Conservation (phyloP, 2,888 invertebrate species). For the Drosophila multiciliata region DNA sequence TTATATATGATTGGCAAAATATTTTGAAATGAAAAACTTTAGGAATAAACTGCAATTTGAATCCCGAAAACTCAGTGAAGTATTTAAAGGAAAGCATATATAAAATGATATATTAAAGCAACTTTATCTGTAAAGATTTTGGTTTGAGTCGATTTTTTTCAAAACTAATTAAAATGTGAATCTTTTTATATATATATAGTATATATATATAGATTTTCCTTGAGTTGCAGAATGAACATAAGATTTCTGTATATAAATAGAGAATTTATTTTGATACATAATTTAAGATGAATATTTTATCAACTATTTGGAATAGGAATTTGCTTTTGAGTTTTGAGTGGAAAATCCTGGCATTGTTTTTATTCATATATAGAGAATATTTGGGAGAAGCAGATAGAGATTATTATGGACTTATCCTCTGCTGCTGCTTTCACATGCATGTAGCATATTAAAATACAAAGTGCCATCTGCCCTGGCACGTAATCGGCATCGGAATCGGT, state of each 20-base stretch:
- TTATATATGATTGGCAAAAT: background rate
- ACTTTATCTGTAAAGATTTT: background rate
- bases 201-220: background rate
- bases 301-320: background rate
- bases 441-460: slow-evolving; percentile 64
- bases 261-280: background rate
- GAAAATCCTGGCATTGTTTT: slow-evolving; percentile 2
- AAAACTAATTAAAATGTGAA: background rate
- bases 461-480: slow-evolving; percentile 53
- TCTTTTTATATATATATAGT: background rate
- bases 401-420: slow-evolving; percentile 14
- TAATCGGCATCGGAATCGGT: slow-evolving; percentile 35
- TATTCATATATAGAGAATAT: background rate
- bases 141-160: background rate
- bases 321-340: background rate
- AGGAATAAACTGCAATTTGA: background rate
- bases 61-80: background rate
- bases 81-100: background rate
- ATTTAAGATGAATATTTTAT: background rate
- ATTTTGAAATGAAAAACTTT: slow-evolving; percentile 1
- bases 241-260: background rate
- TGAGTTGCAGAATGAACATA: background rate
- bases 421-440: slow-evolving; percentile 59
- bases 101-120: background rate
- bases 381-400: slow-evolving; percentile 10